Percentiles rank a stretch among this genome's conserved stretches.
Evolutionary conservation across 2,888 invertebrate species (phyloP).

Genomic region (Cordilura impudica): DNA sequence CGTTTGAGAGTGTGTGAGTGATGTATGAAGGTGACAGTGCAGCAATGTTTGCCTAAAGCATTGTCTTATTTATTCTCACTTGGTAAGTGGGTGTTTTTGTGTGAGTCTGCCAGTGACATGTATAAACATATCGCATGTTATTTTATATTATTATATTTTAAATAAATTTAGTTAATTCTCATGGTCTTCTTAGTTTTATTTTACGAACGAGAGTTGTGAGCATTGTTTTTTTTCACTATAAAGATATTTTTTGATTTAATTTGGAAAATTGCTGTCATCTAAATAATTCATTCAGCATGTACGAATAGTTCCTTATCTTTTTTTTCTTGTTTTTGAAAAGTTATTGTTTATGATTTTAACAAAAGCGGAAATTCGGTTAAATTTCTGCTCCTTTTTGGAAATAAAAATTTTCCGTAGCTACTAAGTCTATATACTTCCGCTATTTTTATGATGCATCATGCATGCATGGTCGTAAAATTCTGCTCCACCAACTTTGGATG

Average conservation of each 20-base stretch:
- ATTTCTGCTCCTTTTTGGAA: neutral
- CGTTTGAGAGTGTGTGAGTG: slow-evolving; percentile 1
- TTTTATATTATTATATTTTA: slow-evolving; percentile 44
- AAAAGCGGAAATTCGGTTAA: slow-evolving; percentile 54
- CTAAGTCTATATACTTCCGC: slow-evolving; percentile 35
- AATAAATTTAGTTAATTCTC: slow-evolving; percentile 28
- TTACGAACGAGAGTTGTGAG: slow-evolving; percentile 3
- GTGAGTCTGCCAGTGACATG: slow-evolving; percentile 19
- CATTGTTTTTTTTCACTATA: slow-evolving; percentile 34
- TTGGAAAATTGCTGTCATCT: slow-evolving; percentile 31
- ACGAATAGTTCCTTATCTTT: neutral
- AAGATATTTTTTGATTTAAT: slow-evolving; percentile 49
- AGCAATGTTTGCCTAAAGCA: slow-evolving; percentile 56
- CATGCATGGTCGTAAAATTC: slow-evolving; percentile 25
- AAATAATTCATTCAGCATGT: neutral
- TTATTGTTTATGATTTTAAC: slow-evolving; percentile 10
- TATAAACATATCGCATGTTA: slow-evolving; percentile 43
- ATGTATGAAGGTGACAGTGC: slow-evolving; percentile 57
- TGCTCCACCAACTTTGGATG: slow-evolving; percentile 39
- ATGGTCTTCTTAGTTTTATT: neutral
- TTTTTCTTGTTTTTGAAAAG: slow-evolving; percentile 1
- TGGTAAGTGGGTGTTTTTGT: neutral
- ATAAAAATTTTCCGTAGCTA: neutral
- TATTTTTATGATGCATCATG: slow-evolving; percentile 36
- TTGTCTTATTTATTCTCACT: slow-evolving; percentile 36